phyloP scores from a whole-genome alignment of 2,113 vertebrate species.

The Pollimyrus isidori region DNA sequence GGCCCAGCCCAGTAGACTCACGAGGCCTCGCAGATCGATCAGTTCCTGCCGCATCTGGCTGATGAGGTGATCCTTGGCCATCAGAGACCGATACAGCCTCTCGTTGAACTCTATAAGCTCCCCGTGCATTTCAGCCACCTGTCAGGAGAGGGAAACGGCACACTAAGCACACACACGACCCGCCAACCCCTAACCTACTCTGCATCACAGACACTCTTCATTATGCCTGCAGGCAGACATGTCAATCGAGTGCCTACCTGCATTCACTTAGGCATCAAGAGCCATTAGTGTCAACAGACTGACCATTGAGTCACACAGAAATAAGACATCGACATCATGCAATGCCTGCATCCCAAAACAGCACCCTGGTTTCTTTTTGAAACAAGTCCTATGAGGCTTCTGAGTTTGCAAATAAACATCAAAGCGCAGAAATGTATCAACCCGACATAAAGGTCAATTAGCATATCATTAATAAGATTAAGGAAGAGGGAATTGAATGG shows the following conservation, averaged over 20 bases:
- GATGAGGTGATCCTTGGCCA: constrained; percentile 92
- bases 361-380: neutral
- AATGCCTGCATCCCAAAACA: neutral
- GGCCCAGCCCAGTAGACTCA: constrained; percentile 49
- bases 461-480: neutral
- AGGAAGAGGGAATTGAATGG: neutral
- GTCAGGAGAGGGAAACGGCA: constrained; percentile 31
- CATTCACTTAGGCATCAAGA: neutral
- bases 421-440: constrained; percentile 3
- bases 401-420: neutral
- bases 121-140: constrained; percentile 99
- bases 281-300: neutral
- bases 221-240: neutral
- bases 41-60: constrained; percentile 95
- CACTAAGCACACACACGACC: constrained; percentile 14
- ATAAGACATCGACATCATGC: neutral
- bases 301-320: neutral
- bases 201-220: neutral
- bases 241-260: neutral
- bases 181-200: neutral
- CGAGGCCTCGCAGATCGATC: constrained; percentile 89
- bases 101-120: constrained; percentile 98
- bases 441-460: neutral
- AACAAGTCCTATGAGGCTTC: neutral
- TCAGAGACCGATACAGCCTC: constrained; percentile 83